A percentile compares a stretch with the other conserved stretches of the same genome.
Conservation (phyloP, 1,140 invertebrate genomes). For the Sinella curviseta region DNA sequence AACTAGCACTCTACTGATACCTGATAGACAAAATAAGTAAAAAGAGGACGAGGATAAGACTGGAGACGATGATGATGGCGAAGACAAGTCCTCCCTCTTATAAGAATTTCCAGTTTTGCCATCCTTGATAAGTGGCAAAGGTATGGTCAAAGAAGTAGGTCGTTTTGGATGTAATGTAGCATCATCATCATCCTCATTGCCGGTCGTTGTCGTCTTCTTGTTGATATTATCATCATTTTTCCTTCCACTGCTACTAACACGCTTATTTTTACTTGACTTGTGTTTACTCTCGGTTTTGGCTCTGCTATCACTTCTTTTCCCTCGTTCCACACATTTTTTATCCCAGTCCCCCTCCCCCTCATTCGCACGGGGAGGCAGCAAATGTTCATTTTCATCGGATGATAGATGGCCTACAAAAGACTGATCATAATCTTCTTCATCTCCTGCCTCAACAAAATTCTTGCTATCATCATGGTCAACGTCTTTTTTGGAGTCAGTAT, state of each 20-base stretch:
- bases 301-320: neutral
- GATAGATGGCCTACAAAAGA: constrained; percentile 1
- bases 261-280: neutral
- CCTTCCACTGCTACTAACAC: neutral
- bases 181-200: neutral
- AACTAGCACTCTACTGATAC: neutral
- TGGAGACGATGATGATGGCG: neutral
- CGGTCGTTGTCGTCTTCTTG: neutral
- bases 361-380: neutral
- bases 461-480: constrained; percentile 3
- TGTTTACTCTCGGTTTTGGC: neutral
- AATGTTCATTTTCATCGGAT: constrained; percentile 16
- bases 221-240: neutral
- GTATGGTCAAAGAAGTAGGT: neutral
- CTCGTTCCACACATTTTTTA: neutral
- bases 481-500: neutral
- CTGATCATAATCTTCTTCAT: constrained; percentile 15
- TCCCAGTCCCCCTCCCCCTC: neutral
- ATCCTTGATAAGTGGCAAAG: neutral
- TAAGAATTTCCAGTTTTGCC: neutral
- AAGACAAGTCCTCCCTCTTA: neutral
- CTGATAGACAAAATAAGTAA: neutral
- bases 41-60: neutral
- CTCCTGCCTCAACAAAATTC: neutral
- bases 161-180: neutral